Conservation (phyloP, 2,888 invertebrate genomes). For the Sarcophaga carnaria region DNA sequence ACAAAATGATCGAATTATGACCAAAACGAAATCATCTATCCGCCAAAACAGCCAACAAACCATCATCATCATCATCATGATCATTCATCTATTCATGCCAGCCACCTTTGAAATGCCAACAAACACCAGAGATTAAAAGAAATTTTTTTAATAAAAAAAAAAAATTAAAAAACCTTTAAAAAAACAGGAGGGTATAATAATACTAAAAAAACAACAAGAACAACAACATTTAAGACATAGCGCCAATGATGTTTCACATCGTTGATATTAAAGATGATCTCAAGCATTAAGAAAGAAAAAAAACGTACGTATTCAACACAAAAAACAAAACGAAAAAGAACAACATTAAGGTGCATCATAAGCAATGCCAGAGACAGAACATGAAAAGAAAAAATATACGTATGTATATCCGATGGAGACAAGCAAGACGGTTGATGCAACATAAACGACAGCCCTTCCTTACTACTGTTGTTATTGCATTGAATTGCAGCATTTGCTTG, state of each 20-base stretch:
- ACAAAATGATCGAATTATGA: conserved; percentile 39
- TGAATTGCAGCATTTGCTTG: conserved; percentile 47
- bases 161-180: conserved; percentile 5
- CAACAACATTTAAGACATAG: conserved; percentile 57
- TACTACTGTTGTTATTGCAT: conserved; percentile 58
- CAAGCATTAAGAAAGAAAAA: conserved; percentile 45
- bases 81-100: conserved; percentile 22
- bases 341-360: conserved; percentile 50
- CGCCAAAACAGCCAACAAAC: not conserved
- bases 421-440: conserved; percentile 44
- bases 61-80: not conserved
- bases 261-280: conserved; percentile 68
- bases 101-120: conserved; percentile 44
- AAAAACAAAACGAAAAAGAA: conserved; percentile 11
- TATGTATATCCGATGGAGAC: conserved; percentile 23
- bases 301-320: not conserved
- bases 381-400: too few species aligned
- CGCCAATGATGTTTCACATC: conserved; percentile 69
- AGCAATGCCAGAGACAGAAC: conserved; percentile 19
- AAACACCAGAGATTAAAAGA: not conserved
- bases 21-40: conserved; percentile 27
- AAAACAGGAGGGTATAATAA: conserved; percentile 16
- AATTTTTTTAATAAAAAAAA: not conserved
- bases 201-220: conserved; percentile 24
- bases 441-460: conserved; percentile 56